Conservation (phyloP, 2,113 vertebrate species). For the Cyprinodon tularosa region DNA sequence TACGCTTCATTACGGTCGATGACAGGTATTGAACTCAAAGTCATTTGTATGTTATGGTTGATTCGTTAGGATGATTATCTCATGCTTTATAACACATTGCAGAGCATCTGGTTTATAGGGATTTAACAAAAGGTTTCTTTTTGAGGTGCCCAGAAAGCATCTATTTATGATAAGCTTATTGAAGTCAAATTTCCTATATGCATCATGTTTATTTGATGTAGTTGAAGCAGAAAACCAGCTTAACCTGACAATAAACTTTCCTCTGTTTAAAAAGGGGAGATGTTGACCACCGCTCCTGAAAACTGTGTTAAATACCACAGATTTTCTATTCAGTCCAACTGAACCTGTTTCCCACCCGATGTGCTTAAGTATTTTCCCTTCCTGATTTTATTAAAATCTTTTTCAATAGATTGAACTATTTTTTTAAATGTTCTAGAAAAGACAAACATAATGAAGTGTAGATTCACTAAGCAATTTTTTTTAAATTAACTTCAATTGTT, state of each 20-base stretch:
- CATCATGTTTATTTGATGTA: constrained; percentile 1
- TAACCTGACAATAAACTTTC: constrained; percentile 1
- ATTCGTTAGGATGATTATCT: constrained; percentile 35
- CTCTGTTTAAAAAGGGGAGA: neutral
- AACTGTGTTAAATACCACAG: neutral
- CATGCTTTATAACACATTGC: constrained; percentile 14
- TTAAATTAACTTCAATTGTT: neutral
- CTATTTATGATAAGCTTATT: constrained; percentile 1
- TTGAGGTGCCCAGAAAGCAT: constrained; percentile 18
- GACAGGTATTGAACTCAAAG: constrained; percentile 12
- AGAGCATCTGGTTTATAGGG: constrained; percentile 24
- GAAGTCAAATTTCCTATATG: neutral
- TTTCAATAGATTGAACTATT: no score
- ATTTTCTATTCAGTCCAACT: no score
- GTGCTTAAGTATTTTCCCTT: no score
- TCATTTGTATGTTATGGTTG: constrained; percentile 58
- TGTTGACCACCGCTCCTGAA: neutral
- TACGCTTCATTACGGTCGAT: constrained; percentile 38
- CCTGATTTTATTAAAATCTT: no score
- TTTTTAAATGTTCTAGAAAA: neutral
- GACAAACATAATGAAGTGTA: neutral
- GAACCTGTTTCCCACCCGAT: neutral
- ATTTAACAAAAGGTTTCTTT: constrained; percentile 49
- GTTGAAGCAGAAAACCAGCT: constrained; percentile 2
- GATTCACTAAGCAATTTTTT: no score